A percentile compares a stretch with the other conserved stretches of the same genome.
Conservation (phyloP, 2,797 vertebrate species). For the Rhynchotus rufescens region DNA sequence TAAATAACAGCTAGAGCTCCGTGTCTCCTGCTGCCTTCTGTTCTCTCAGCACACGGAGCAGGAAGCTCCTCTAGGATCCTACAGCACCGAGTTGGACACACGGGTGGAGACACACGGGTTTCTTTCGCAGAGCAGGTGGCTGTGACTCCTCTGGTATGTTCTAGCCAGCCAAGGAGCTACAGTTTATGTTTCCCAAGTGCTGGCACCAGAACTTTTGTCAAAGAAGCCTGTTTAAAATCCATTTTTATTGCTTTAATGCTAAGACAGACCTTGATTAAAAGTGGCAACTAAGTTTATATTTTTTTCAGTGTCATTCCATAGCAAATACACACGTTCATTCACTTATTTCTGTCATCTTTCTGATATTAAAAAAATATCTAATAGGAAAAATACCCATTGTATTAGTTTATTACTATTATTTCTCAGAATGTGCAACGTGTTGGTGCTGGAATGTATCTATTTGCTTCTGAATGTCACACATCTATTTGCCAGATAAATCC, state of each 20-base stretch:
- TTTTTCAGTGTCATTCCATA: not conserved
- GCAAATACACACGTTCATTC: not conserved
- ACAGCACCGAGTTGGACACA: not conserved
- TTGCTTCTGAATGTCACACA: not conserved
- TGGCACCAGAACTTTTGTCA: not conserved
- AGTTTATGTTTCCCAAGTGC: not conserved
- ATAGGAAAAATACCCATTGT: not conserved
- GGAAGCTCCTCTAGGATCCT: too few species aligned
- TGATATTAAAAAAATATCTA: not conserved
- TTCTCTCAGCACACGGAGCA: not conserved
- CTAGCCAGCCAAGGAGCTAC: not conserved
- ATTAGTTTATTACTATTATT: not conserved
- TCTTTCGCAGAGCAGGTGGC: not conserved
- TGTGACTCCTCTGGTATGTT: not conserved
- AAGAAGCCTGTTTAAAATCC: not conserved
- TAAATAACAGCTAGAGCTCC: not conserved
- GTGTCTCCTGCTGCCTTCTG: not conserved
- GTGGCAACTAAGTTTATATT: not conserved
- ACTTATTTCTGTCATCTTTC: not conserved
- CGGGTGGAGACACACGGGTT: not conserved
- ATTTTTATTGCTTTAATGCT: not conserved
- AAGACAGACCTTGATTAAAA: not conserved
- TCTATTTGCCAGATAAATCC: conserved; percentile 88
- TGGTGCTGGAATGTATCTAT: not conserved
- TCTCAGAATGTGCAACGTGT: not conserved